Conservation (phyloP, 1,140 invertebrate genomes). For the Drosophila albomicans region DNA sequence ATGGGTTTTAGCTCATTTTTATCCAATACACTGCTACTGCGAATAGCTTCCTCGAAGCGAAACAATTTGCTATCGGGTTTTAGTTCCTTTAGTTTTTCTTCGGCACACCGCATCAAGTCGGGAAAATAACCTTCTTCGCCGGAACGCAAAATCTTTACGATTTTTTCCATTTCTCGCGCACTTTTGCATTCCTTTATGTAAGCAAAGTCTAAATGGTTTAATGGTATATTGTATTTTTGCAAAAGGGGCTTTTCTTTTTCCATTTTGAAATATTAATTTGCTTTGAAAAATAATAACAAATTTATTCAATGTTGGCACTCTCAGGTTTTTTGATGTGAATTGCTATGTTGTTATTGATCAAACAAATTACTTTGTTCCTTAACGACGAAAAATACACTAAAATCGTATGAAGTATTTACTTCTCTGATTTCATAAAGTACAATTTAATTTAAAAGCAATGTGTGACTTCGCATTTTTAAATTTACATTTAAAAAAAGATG, state of each 20-base stretch:
- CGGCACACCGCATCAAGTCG: constrained; percentile 86
- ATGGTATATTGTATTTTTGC: constrained; percentile 87
- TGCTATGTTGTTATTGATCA: constrained; percentile 39
- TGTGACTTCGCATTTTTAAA: not conserved
- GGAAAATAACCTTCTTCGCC: constrained; percentile 90
- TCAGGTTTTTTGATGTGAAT: constrained; percentile 19
- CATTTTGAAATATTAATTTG: constrained; percentile 18
- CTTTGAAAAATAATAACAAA: constrained; percentile 10
- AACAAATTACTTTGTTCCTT: constrained; percentile 21
- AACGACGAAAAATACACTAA: constrained; percentile 23
- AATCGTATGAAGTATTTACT: not conserved
- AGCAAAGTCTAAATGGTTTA: constrained; percentile 87
- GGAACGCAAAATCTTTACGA: constrained; percentile 87
- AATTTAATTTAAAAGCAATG: not conserved
- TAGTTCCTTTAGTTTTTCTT: constrained; percentile 86
- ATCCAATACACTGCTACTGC: constrained; percentile 47
- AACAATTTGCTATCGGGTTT: constrained; percentile 87
- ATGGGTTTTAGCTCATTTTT: constrained; percentile 82
- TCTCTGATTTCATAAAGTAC: not conserved
- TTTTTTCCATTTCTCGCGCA: constrained; percentile 87
- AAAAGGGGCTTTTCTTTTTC: constrained; percentile 83
- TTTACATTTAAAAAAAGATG: not conserved
- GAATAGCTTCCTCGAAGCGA: constrained; percentile 85
- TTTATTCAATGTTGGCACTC: not conserved
- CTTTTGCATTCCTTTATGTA: constrained; percentile 87